A percentile compares a stretch with the other conserved stretches of the same genome.
These are phyloP conservation scores for Aspidoscelis tigris DNA, from an alignment of 2,113 vertebrate genomes.

Conservation along the genomic window DNA sequence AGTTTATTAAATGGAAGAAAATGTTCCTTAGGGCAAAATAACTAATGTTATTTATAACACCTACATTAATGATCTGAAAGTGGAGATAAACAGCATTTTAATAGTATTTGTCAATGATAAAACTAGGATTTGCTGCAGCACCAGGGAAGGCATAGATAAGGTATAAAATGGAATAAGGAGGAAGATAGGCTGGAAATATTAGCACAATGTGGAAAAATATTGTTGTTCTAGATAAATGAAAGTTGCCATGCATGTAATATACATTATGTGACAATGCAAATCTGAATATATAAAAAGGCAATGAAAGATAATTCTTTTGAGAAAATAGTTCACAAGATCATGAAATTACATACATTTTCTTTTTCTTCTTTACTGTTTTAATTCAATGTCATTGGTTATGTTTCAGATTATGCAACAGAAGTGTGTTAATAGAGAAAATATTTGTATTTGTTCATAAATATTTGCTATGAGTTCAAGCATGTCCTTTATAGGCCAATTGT, in stretches of 20 bases:
- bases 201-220: background rate
- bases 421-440: background rate
- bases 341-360: background rate
- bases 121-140: background rate
- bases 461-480: background rate
- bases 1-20: slow-evolving; percentile 14
- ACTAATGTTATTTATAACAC: slow-evolving; percentile 9
- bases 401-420: background rate
- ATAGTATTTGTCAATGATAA: slow-evolving; percentile 19
- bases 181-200: slow-evolving; percentile 1
- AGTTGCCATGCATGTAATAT: background rate
- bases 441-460: background rate
- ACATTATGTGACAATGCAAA: background rate
- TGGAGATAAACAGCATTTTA: slow-evolving; percentile 20
- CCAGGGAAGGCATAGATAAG: background rate
- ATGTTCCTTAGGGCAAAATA: slow-evolving; percentile 4
- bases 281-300: background rate
- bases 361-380: background rate
- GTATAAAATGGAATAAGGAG: background rate
- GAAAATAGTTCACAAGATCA: background rate
- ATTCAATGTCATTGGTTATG: background rate
- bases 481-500: background rate
- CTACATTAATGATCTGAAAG: slow-evolving; percentile 12
- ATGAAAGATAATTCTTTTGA: background rate
- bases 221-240: background rate